phyloP scores from a whole-genome alignment of 1,140 invertebrate species.

The Propsilocerus akamusi region DNA sequence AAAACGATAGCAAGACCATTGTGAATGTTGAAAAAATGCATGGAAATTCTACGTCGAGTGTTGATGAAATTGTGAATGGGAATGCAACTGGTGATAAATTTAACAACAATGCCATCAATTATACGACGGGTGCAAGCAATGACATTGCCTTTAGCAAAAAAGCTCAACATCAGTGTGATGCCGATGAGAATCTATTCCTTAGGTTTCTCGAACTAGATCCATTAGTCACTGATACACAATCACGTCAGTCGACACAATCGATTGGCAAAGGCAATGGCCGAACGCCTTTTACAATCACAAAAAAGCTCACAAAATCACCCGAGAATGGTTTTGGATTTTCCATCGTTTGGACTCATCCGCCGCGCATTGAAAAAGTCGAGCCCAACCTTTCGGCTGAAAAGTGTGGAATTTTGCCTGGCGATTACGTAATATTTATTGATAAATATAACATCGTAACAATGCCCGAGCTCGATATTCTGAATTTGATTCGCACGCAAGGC shows the following conservation, averaged over 20 bases:
- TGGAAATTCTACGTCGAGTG: too few species aligned
- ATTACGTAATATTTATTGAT: constrained; percentile 73
- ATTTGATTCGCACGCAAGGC: constrained; percentile 41
- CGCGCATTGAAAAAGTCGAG: constrained; percentile 71
- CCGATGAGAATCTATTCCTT: constrained; percentile 54
- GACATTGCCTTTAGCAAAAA: constrained; percentile 23
- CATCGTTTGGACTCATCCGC: constrained; percentile 80
- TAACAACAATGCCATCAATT: constrained; percentile 13
- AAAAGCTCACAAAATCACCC: constrained; percentile 33
- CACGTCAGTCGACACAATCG: constrained; percentile 15
- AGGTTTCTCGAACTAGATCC: constrained; percentile 63
- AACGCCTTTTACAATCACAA: constrained; percentile 65
- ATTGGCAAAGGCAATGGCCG: too few species aligned
- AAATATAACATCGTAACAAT: constrained; percentile 68
- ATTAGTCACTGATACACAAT: constrained; percentile 24
- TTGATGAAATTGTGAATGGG: too few species aligned
- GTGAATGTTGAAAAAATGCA: too few species aligned
- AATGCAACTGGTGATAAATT: too few species aligned
- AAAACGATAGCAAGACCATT: too few species aligned
- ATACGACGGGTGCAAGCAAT: constrained; percentile 12
- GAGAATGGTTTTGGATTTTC: constrained; percentile 65
- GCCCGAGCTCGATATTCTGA: constrained; percentile 52
- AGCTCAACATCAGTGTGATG: constrained; percentile 38
- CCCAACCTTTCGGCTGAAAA: constrained; percentile 59
- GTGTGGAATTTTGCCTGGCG: constrained; percentile 58